Percentiles rank a stretch among this genome's conserved stretches.
These are phyloP conservation scores for Cyclina sinensis DNA, from an alignment of 1,140 invertebrate species.

Conservation along the genomic window DNA sequence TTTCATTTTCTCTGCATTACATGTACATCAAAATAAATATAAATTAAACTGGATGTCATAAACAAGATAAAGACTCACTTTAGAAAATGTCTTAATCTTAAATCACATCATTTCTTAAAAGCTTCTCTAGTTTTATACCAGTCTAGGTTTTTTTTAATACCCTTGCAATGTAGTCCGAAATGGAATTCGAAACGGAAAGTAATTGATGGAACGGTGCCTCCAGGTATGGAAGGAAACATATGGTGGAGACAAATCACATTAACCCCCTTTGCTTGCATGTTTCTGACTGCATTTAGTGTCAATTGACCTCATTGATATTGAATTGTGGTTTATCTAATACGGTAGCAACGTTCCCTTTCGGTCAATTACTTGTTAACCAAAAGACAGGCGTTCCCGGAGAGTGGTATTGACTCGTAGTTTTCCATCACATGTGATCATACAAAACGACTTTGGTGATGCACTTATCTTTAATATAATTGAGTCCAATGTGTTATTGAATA, in stretches of 20 bases:
- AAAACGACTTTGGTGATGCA: not conserved
- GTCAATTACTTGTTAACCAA: constrained; percentile 30
- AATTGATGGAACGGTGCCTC: not conserved
- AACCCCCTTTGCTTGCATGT: constrained; percentile 6
- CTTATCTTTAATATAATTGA: no score
- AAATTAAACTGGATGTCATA: no score
- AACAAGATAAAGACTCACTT: no score
- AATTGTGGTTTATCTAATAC: constrained; percentile 38
- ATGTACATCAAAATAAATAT: no score
- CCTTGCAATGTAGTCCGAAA: not conserved
- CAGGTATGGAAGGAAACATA: not conserved
- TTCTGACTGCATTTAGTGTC: not conserved
- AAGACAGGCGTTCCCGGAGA: not conserved
- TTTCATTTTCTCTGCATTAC: no score
- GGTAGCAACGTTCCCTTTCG: constrained; percentile 10
- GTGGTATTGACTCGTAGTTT: constrained; percentile 31
- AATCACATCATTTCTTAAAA: no score
- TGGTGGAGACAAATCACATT: not conserved
- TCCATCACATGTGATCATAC: not conserved
- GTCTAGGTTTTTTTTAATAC: no score
- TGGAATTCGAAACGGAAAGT: not conserved
- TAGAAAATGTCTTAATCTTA: no score
- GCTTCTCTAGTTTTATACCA: no score
- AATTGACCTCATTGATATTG: constrained; percentile 37
- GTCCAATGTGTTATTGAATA: no score